These are phyloP conservation scores for Micromesistius poutassou DNA, from an alignment of 2,797 vertebrate genomes.

Conservation along the genomic window DNA sequence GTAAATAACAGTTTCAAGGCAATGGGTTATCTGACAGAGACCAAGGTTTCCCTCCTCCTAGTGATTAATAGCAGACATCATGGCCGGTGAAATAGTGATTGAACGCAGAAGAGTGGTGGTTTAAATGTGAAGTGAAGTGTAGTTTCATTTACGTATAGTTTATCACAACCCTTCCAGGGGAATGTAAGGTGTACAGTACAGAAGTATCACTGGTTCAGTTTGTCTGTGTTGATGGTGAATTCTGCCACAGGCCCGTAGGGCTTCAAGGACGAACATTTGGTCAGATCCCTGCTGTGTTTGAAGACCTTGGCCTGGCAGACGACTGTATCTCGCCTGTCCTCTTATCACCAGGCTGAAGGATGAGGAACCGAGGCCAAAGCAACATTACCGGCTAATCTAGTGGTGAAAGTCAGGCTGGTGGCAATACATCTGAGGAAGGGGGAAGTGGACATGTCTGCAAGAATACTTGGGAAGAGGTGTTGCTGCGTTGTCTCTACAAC, in stretches of 20 bases:
- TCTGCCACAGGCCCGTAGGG: background rate
- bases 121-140: background rate
- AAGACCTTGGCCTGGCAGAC: conserved; percentile 20
- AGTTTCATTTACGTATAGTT: background rate
- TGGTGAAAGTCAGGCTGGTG: background rate
- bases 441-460: background rate
- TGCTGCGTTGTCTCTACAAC: too few relatives aligned
- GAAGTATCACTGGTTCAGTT: background rate
- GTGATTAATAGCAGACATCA: background rate
- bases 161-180: background rate
- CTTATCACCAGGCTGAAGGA: conserved; percentile 51
- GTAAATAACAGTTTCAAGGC: background rate
- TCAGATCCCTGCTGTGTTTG: background rate
- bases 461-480: too few relatives aligned
- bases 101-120: background rate
- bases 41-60: background rate
- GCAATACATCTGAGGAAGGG: background rate
- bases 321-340: conserved; percentile 16
- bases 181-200: background rate
- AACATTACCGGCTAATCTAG: background rate
- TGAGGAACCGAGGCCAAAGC: conserved; percentile 33
- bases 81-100: background rate
- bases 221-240: background rate
- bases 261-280: background rate
- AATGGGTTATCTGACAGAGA: background rate